A percentile compares a stretch with the other conserved stretches of the same genome.
phyloP scores from a whole-genome alignment of 1,140 invertebrate species.

The Drosophila ironensis region DNA sequence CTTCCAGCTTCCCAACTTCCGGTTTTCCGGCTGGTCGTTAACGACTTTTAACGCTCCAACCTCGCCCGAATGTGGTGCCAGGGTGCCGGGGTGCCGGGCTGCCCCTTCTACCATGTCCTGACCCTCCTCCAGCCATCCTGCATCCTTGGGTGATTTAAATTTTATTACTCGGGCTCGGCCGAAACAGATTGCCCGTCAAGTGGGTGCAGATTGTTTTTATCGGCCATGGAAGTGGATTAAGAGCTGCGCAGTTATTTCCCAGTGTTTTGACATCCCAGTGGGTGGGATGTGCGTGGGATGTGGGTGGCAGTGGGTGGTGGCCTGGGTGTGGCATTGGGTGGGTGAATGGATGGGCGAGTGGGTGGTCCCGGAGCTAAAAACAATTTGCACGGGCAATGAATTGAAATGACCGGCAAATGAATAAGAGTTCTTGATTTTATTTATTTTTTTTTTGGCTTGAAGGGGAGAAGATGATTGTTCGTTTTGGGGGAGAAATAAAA shows the following conservation, averaged over 20 bases:
- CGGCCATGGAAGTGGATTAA: conserved; percentile 45
- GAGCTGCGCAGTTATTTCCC: conserved; percentile 61
- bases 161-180: conserved; percentile 57
- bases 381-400: conserved; percentile 60
- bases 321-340: neutral
- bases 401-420: conserved; percentile 44
- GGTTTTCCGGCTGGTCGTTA: conserved; percentile 40
- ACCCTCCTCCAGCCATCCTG: conserved; percentile 16
- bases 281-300: neutral
- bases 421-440: conserved; percentile 10
- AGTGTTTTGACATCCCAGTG: conserved; percentile 55
- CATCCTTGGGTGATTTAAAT: conserved; percentile 72
- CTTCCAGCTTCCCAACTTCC: neutral
- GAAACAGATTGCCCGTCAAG: conserved; percentile 65
- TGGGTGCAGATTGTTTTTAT: conserved; percentile 69
- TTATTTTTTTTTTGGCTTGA: too few species aligned
- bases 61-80: neutral
- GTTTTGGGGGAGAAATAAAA: neutral
- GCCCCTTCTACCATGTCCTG: conserved; percentile 8
- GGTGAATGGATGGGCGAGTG: conserved; percentile 14
- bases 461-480: neutral
- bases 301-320: conserved; percentile 7
- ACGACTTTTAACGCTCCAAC: conserved; percentile 56
- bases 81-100: neutral
- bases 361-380: conserved; percentile 30